Evolutionary conservation across 2,797 vertebrate species (phyloP).

Genomic region (Danio tinwini): DNA sequence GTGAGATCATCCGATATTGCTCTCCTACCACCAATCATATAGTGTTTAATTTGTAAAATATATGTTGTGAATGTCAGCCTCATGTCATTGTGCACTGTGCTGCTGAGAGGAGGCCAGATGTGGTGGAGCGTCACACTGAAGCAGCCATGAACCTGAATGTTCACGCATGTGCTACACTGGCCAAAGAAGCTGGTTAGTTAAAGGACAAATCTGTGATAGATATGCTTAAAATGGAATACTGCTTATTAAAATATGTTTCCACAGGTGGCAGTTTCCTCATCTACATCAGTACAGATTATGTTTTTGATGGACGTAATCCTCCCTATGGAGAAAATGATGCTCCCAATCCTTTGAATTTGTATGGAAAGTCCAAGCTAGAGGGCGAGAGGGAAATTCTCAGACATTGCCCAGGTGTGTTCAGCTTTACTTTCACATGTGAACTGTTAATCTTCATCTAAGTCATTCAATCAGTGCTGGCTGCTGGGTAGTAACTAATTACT

Average conservation of each 20-base stretch:
- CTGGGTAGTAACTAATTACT: no score
- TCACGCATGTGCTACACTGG: constrained; percentile 85
- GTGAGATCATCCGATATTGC: not conserved
- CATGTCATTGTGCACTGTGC: constrained; percentile 94
- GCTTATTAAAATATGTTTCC: not conserved
- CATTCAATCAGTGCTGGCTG: no score
- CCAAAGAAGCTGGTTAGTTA: constrained; percentile 90
- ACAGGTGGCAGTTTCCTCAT: constrained; percentile 85
- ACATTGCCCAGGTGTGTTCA: constrained; percentile 86
- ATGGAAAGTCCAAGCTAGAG: constrained; percentile 93
- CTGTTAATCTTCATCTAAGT: not conserved
- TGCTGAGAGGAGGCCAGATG: constrained; percentile 92
- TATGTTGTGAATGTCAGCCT: constrained; percentile 76
- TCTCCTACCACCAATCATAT: not conserved
- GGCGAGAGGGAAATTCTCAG: constrained; percentile 88
- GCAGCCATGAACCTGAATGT: constrained; percentile 91
- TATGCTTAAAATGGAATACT: not conserved
- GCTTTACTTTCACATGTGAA: not conserved
- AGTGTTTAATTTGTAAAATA: not conserved
- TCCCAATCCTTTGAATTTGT: constrained; percentile 90
- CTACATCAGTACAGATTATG: constrained; percentile 96
- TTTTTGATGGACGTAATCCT: constrained; percentile 93
- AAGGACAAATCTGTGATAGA: not conserved
- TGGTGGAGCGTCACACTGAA: constrained; percentile 90
- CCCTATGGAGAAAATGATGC: constrained; percentile 91